A percentile compares a stretch with the other conserved stretches of the same genome.
Conservation (phyloP, 1,140 invertebrate species). For the Drosophila tsacasi region DNA sequence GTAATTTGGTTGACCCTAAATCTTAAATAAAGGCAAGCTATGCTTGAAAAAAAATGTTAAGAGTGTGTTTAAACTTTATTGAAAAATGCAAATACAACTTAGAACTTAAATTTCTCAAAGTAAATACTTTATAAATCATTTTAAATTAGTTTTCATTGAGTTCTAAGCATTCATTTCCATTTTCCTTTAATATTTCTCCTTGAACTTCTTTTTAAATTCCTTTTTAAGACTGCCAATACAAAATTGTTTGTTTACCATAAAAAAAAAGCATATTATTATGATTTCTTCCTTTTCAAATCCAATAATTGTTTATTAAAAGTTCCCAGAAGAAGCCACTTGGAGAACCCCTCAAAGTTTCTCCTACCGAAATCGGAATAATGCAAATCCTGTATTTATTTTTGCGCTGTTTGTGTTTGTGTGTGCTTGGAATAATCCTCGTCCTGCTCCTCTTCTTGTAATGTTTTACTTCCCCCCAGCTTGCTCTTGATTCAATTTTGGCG, state of each 20-base stretch:
- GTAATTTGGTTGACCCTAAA: not conserved
- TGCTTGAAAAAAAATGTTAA: not conserved
- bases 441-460: slow-evolving; percentile 14
- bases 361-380: not conserved
- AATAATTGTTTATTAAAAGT: slow-evolving; percentile 7
- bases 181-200: not conserved
- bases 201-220: not conserved
- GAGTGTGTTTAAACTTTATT: not conserved
- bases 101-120: not conserved
- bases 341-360: not conserved
- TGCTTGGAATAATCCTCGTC: slow-evolving; percentile 40
- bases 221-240: not conserved
- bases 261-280: not conserved
- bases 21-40: not conserved
- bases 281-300: not conserved
- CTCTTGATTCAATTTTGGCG: slow-evolving; percentile 58
- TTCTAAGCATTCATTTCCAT: not conserved
- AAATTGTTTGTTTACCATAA: not conserved
- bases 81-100: not conserved
- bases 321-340: not conserved
- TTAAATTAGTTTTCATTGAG: not conserved
- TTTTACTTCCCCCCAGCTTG: slow-evolving; percentile 45
- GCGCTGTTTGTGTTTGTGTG: slow-evolving; percentile 14
- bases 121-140: not conserved
- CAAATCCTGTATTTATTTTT: slow-evolving; percentile 35